Evolutionary conservation across 2,888 invertebrate species (phyloP).

Genomic region (Bugulina stolonifera): DNA sequence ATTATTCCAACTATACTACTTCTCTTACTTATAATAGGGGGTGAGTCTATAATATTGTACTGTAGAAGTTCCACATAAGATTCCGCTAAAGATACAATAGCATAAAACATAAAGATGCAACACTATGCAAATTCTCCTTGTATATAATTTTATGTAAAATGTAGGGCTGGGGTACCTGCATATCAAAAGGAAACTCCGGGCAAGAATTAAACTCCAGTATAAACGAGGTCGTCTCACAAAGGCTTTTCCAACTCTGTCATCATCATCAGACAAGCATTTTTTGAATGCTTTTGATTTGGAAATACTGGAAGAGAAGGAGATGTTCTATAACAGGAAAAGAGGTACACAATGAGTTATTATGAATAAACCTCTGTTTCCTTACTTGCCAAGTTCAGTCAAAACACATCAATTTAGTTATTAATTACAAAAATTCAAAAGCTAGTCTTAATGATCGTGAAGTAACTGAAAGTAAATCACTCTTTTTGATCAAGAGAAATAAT

Average conservation of each 20-base stretch:
- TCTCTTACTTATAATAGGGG: neutral
- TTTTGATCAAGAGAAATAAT: too few relatives aligned
- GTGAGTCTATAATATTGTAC: neutral
- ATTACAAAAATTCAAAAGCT: too few relatives aligned
- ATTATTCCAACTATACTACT: slow-evolving; percentile 4
- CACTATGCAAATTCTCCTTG: too few relatives aligned
- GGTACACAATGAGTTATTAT: too few relatives aligned
- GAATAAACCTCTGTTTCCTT: too few relatives aligned
- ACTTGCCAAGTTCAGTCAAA: too few relatives aligned
- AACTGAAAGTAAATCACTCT: too few relatives aligned
- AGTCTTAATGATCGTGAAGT: too few relatives aligned
- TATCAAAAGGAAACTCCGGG: neutral
- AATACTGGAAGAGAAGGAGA: slow-evolving; percentile 29
- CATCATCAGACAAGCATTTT: slow-evolving; percentile 30
- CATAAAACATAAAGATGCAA: neutral
- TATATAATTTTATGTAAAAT: too few relatives aligned
- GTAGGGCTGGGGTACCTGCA: too few relatives aligned
- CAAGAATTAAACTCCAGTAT: too few relatives aligned
- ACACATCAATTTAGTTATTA: too few relatives aligned
- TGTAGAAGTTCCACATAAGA: neutral
- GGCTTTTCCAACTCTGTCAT: neutral
- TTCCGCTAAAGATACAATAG: neutral
- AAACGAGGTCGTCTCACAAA: neutral
- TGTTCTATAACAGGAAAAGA: neutral
- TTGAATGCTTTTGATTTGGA: slow-evolving; percentile 36